Percentiles rank a stretch among this genome's conserved stretches.
Conservation (phyloP, 2,888 invertebrate genomes). For the Augochlorella aurata region DNA sequence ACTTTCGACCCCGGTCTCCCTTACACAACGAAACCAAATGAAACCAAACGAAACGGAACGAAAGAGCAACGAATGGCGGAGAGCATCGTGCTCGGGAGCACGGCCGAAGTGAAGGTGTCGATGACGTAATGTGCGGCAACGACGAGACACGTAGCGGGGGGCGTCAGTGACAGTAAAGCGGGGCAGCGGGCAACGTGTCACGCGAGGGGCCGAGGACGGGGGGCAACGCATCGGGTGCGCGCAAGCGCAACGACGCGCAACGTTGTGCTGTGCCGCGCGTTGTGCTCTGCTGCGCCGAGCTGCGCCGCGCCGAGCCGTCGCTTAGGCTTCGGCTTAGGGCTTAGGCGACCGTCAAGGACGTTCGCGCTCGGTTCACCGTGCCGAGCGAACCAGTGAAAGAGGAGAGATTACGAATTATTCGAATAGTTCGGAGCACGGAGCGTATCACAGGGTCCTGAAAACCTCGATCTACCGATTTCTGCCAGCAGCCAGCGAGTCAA, state of each 20-base stretch:
- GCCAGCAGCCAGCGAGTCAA: background rate
- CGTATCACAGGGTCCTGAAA: background rate
- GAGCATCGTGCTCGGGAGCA: constrained; percentile 55
- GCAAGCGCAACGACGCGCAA: constrained; percentile 59
- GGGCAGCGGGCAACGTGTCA: constrained; percentile 24
- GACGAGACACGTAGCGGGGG: constrained; percentile 38
- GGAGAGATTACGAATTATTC: constrained; percentile 19
- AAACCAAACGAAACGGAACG: constrained; percentile 33
- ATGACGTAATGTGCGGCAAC: constrained; percentile 66
- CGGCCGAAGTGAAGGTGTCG: constrained; percentile 66
- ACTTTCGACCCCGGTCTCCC: no score
- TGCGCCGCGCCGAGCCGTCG: constrained; percentile 50
- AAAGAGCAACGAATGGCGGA: constrained; percentile 57
- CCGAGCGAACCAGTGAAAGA: constrained; percentile 31
- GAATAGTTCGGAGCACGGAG: constrained; percentile 5
- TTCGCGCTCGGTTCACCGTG: constrained; percentile 46
- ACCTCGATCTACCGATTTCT: background rate
- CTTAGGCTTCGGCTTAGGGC: constrained; percentile 30
- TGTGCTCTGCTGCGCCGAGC: constrained; percentile 17
- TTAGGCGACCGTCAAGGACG: constrained; percentile 60
- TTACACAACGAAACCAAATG: no score
- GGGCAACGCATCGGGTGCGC: constrained; percentile 39
- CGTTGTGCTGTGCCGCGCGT: constrained; percentile 48
- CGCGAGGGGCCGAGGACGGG: background rate
- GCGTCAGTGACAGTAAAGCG: constrained; percentile 44